phyloP scores from a whole-genome alignment of 2,888 invertebrate genomes.

The Trissolcus brochymenae region DNA sequence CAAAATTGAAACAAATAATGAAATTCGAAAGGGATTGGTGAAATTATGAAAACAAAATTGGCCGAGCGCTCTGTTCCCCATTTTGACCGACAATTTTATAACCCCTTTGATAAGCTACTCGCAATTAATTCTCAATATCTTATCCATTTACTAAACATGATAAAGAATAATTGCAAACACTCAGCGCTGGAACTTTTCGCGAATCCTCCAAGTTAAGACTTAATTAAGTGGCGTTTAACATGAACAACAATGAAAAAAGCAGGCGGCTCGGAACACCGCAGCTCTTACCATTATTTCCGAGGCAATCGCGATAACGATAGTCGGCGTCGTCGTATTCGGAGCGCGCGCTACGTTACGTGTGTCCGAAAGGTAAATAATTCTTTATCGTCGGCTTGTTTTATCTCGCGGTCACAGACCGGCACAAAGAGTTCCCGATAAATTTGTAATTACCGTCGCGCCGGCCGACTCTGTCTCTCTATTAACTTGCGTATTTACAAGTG shows the following conservation, averaged over 20 bases:
- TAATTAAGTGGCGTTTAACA: slow-evolving; percentile 53
- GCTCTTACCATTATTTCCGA: slow-evolving; percentile 40
- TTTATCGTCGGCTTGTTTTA: slow-evolving; percentile 42
- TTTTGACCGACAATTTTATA: slow-evolving; percentile 10
- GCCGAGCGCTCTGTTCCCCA: not conserved
- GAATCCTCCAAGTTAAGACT: slow-evolving; percentile 23
- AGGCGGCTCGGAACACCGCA: slow-evolving; percentile 19
- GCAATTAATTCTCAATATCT: slow-evolving; percentile 33
- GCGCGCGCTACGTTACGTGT: slow-evolving; percentile 60
- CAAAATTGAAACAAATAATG: no score
- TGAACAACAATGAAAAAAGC: slow-evolving; percentile 38
- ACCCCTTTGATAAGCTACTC: not conserved
- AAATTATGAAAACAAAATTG: no score
- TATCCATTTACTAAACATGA: slow-evolving; percentile 14
- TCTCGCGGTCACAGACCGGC: slow-evolving; percentile 59
- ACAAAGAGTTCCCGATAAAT: slow-evolving; percentile 68
- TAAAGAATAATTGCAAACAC: slow-evolving; percentile 25
- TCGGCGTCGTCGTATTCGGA: slow-evolving; percentile 58
- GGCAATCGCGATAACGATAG: slow-evolving; percentile 54
- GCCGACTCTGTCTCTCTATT: slow-evolving; percentile 62
- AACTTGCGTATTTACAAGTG: slow-evolving; percentile 3
- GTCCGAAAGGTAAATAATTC: slow-evolving; percentile 67
- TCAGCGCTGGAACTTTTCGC: slow-evolving; percentile 19
- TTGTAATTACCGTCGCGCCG: slow-evolving; percentile 68
- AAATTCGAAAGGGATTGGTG: no score